Conservation (phyloP, 1,140 invertebrate genomes). For the Orchesella cincta region DNA sequence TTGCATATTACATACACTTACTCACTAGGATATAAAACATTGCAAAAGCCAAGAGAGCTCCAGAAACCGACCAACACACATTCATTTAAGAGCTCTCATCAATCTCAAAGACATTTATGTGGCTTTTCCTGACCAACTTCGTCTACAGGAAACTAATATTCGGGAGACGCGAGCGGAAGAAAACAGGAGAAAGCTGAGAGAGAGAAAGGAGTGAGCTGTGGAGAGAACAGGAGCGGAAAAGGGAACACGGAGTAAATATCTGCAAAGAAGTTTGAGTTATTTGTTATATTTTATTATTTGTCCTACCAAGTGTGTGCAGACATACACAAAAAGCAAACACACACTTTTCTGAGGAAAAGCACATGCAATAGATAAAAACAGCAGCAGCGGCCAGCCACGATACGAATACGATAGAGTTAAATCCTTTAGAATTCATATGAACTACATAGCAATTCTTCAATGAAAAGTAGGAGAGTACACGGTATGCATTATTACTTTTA, state of each 20-base stretch:
- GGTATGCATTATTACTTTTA: no score
- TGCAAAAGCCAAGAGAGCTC: slow-evolving; percentile 16
- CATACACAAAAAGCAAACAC: no score
- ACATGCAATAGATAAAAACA: no score
- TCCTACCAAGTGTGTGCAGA: no score
- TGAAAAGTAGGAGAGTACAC: no score
- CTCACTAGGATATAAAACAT: no score
- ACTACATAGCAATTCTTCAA: no score
- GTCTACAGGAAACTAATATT: not conserved
- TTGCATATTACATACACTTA: no score
- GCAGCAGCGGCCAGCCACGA: no score
- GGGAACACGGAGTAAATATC: not conserved
- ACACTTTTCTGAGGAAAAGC: no score
- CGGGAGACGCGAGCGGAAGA: not conserved
- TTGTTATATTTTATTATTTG: not conserved
- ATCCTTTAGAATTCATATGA: no score
- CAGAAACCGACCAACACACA: not conserved
- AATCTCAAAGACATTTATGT: not conserved
- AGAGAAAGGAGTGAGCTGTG: not conserved
- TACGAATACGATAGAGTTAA: no score
- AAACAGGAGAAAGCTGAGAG: not conserved
- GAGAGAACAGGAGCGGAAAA: not conserved
- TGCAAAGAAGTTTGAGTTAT: not conserved
- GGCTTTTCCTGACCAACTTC: not conserved
- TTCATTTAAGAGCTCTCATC: not conserved